phyloP scores from a whole-genome alignment of 1,140 invertebrate species.

The Acyrthosiphon pisum region DNA sequence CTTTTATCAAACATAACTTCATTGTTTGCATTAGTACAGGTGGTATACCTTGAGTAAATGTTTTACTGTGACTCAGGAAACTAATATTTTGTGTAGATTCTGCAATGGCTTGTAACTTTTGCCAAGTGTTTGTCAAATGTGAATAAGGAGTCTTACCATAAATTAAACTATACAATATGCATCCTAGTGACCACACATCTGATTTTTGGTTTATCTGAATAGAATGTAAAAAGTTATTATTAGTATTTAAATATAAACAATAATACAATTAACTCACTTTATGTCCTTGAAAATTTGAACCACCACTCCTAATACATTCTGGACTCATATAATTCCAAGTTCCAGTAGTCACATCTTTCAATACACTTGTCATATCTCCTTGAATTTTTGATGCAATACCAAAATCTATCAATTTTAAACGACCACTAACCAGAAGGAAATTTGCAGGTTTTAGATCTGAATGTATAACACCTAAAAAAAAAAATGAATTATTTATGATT shows the following conservation, averaged over 20 bases:
- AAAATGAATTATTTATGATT: neutral
- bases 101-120: conserved; percentile 84
- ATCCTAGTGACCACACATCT: conserved; percentile 97
- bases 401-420: conserved; percentile 96
- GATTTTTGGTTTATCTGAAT: conserved; percentile 87
- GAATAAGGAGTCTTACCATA: conserved; percentile 92
- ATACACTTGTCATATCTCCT: conserved; percentile 87
- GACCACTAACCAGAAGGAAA: conserved; percentile 86
- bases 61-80: conserved; percentile 68
- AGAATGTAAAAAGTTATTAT: conserved; percentile 53
- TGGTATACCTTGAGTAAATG: conserved; percentile 56
- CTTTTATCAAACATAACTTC: conserved; percentile 59
- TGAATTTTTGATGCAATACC: conserved; percentile 93
- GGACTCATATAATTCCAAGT: conserved; percentile 97
- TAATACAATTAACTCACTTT: conserved; percentile 22
- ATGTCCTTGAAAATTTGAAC: conserved; percentile 43
- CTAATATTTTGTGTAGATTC: conserved; percentile 78
- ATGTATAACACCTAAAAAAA: conserved; percentile 91
- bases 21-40: conserved; percentile 58
- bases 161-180: conserved; percentile 92
- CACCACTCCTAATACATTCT: conserved; percentile 78
- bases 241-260: neutral
- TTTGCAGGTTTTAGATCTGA: conserved; percentile 97
- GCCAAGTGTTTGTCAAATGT: conserved; percentile 76
- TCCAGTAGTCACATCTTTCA: conserved; percentile 81